A percentile compares a stretch with the other conserved stretches of the same genome.
Conservation (phyloP, 2,888 invertebrate genomes). For the Drosophila conformis region DNA sequence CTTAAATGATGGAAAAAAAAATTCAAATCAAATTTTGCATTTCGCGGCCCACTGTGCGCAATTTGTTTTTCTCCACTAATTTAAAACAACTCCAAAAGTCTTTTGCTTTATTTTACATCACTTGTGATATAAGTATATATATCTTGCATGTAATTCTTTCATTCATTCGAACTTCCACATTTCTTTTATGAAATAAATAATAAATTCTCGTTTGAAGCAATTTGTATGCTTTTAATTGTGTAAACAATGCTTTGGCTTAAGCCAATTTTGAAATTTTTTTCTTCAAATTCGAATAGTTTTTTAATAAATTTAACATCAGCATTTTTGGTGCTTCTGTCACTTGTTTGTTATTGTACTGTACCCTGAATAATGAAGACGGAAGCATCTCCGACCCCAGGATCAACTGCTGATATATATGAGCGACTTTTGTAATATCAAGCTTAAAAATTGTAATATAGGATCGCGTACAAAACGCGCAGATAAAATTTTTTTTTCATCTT, state of each 20-base stretch:
- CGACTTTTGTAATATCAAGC: too few relatives aligned
- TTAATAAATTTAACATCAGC: too few relatives aligned
- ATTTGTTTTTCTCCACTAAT: background rate
- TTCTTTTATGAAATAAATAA: too few relatives aligned
- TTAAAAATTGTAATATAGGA: too few relatives aligned
- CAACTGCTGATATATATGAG: background rate
- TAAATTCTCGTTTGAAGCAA: too few relatives aligned
- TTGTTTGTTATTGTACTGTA: too few relatives aligned
- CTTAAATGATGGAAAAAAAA: background rate
- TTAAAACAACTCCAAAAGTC: background rate
- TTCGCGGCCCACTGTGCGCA: background rate
- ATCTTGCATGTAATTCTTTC: background rate
- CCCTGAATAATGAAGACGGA: too few relatives aligned
- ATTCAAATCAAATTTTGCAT: background rate
- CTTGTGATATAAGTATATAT: background rate
- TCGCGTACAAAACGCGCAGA: background rate
- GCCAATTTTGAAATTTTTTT: too few relatives aligned
- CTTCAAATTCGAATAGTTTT: too few relatives aligned
- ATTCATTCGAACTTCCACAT: background rate
- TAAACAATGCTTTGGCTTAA: too few relatives aligned
- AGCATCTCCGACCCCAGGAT: background rate
- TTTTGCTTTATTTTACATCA: background rate
- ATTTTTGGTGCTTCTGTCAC: too few relatives aligned
- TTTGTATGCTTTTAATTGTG: too few relatives aligned
- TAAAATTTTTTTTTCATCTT: background rate